A percentile compares a stretch with the other conserved stretches of the same genome.
Conservation (phyloP, 2,888 invertebrate species). For the Ormia ochracea region DNA sequence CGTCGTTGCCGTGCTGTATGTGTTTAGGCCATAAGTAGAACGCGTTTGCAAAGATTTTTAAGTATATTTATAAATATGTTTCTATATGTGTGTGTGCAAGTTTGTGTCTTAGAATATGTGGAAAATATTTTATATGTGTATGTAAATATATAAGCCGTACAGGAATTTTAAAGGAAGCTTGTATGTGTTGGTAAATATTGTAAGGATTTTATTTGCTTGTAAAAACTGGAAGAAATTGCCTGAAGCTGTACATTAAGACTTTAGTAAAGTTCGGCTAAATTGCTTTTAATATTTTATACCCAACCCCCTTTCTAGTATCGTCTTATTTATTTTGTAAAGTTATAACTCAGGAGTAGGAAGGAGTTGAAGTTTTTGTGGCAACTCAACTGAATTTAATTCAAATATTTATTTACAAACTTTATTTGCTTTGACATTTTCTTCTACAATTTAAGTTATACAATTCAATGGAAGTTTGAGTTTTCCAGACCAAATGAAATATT, state of each 20-base stretch:
- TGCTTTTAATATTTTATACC: constrained; percentile 48
- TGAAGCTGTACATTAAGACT: constrained; percentile 57
- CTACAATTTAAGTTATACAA: too few relatives aligned
- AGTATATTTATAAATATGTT: constrained; percentile 25
- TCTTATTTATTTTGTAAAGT: neutral
- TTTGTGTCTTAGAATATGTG: too few relatives aligned
- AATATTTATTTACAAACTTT: too few relatives aligned
- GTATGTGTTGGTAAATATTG: constrained; percentile 5
- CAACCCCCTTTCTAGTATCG: neutral
- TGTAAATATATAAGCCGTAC: neutral
- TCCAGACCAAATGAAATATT: too few relatives aligned
- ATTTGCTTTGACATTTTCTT: too few relatives aligned
- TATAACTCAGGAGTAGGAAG: neutral
- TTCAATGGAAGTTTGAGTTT: too few relatives aligned
- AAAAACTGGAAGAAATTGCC: constrained; percentile 53
- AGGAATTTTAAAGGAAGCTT: neutral
- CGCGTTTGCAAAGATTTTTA: constrained; percentile 9
- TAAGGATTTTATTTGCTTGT: constrained; percentile 43
- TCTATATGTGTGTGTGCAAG: too few relatives aligned
- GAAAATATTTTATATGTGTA: too few relatives aligned
- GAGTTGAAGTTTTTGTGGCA: too few relatives aligned
- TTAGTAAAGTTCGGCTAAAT: constrained; percentile 50
- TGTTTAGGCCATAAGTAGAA: too few relatives aligned
- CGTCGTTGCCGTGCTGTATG: too few relatives aligned
- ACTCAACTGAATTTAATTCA: too few relatives aligned